Base-by-base conservation (phyloP, 2,797 vertebrate genomes). In the Argyrosomus regius region DNA sequence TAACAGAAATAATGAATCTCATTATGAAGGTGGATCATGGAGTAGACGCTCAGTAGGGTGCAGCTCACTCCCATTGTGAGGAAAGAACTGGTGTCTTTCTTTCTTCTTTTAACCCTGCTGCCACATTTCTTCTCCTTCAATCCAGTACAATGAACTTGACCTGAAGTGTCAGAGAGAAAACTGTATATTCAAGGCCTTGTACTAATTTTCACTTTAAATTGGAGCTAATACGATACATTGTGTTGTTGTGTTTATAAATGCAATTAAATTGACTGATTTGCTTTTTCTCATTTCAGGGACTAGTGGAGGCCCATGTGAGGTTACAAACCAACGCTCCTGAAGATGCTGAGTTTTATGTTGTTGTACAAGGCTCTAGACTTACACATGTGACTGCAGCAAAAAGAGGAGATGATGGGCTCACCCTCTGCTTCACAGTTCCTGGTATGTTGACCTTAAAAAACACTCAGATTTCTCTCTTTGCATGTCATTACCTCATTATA, bases 301-400 rank as follows among this genome's bases (percentile, higher is more conserved):
- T 95, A 77, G 83, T 93, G 73, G 89, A 94, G 72, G 88, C 79
- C 72, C 75, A 31, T 49, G 62, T 89, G 0, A 75, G 50, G 13
- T 35, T 92, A 56, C 81, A 82, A 48, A 63, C 45, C 17, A 20
- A 2, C 18, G 43, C 56, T 79, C 88, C 89, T 49, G 86, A 92
- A 62, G 85, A 88, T 0, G 82, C 87, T 2, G 88, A 94, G 60
- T 89, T 92, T 77, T 95, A 92, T 50, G 89, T 95, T 7, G 82
- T 91, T 6, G 75, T 94, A 0, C 83, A 87, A 81, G 95, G 95
- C 50, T 94, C 95, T 0, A 59, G 45, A 24, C 90, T 95, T 1
- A 81, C 87, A 20, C 95, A 96, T 35, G 91, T 95, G 53, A 92
- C 91, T 0, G n/a, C 74, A 35, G 93, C 93, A 10, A 87, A 77